phyloP scores from a whole-genome alignment of 2,797 vertebrate species.

The Carapus acus region DNA sequence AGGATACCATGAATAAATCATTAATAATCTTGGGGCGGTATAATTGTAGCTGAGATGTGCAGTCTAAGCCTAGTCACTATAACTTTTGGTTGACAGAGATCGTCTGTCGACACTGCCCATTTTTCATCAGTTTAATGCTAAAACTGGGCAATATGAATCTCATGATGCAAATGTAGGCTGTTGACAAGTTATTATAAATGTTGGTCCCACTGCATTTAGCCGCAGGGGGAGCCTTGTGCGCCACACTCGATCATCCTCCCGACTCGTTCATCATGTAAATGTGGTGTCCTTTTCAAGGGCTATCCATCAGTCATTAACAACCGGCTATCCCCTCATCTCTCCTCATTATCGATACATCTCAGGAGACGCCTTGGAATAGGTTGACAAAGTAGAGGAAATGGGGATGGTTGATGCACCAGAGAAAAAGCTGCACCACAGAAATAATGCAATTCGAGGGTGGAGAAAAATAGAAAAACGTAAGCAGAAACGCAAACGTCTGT shows the following conservation, averaged over 20 bases:
- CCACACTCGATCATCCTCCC: conserved; percentile 62
- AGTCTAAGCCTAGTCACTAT: too few relatives aligned
- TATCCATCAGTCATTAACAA: conserved; percentile 71
- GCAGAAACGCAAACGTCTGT: not conserved
- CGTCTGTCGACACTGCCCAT: conserved; percentile 2
- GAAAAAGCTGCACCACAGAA: not conserved
- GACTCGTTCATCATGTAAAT: conserved; percentile 70
- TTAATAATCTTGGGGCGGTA: too few relatives aligned
- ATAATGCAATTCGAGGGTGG: not conserved
- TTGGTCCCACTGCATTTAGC: conserved; percentile 48
- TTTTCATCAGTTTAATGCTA: conserved; percentile 35
- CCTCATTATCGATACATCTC: conserved; percentile 50
- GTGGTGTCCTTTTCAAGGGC: conserved; percentile 64
- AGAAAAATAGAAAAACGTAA: not conserved
- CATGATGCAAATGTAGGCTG: conserved; percentile 52
- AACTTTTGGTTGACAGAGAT: conserved; percentile 7
- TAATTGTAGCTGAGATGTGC: too few relatives aligned
- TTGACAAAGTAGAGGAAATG: conserved; percentile 10
- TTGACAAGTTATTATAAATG: conserved; percentile 67
- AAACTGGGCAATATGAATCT: conserved; percentile 35
- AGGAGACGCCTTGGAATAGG: conserved; percentile 21
- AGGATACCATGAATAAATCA: too few relatives aligned
- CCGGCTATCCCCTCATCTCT: conserved; percentile 45
- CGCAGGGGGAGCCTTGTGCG: conserved; percentile 55
- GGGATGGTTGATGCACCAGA: conserved; percentile 6